These are phyloP conservation scores for Leptopilina clavipes DNA, from an alignment of 1,140 invertebrate genomes.

Conservation along the genomic window DNA sequence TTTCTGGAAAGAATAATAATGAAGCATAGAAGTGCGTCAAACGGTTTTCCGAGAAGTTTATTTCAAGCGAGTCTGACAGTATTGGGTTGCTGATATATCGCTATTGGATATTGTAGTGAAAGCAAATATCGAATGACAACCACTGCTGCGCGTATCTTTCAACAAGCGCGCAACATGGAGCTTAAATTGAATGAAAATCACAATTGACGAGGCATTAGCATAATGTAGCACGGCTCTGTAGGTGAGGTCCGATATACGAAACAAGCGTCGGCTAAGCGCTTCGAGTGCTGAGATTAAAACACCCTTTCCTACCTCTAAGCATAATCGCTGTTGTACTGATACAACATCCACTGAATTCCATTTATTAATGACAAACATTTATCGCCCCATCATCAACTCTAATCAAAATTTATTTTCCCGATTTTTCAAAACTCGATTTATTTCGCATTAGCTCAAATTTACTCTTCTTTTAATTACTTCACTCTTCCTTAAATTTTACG, in stretches of 20 bases:
- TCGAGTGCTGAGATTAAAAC: constrained; percentile 55
- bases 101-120: constrained; percentile 6
- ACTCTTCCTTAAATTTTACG: no score
- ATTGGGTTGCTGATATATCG: constrained; percentile 14
- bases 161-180: constrained; percentile 65
- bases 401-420: no score
- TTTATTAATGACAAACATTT: no score
- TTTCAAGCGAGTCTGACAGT: constrained; percentile 1
- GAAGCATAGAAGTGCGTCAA: not conserved
- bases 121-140: constrained; percentile 54
- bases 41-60: not conserved
- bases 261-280: constrained; percentile 54
- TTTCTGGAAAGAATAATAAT: constrained; percentile 12
- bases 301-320: constrained; percentile 47
- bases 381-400: no score
- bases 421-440: no score
- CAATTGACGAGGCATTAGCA: constrained; percentile 68
- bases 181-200: constrained; percentile 69
- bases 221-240: constrained; percentile 66
- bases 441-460: no score
- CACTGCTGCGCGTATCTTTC: constrained; percentile 63
- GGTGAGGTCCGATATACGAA: constrained; percentile 64
- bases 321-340: constrained; percentile 47
- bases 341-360: not conserved
- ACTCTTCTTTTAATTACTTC: no score